A percentile compares a stretch with the other conserved stretches of the same genome.
These are phyloP conservation scores for Grapholita molesta DNA, from an alignment of 1,140 invertebrate genomes.

Conservation along the genomic window DNA sequence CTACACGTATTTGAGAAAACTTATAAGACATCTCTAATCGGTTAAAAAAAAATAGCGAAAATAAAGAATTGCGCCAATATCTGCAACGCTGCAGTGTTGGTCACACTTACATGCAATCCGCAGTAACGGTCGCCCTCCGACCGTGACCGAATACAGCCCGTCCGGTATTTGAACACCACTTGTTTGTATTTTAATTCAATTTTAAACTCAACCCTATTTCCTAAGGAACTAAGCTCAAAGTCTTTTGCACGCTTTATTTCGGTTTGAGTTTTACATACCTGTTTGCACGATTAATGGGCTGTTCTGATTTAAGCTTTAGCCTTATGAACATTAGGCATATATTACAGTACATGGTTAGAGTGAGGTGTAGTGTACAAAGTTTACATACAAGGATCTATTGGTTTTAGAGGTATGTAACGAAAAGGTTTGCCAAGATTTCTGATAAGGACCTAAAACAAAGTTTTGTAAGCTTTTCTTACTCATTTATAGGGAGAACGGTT, in stretches of 20 bases:
- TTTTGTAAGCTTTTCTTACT: too few species aligned
- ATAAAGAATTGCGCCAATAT: neutral
- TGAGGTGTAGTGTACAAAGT: neutral
- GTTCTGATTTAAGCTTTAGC: neutral
- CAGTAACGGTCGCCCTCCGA: constrained; percentile 12
- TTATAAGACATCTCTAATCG: too few species aligned
- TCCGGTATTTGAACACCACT: neutral
- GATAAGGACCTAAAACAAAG: neutral
- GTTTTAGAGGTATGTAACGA: neutral
- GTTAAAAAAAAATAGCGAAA: too few species aligned
- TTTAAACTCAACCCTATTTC: neutral
- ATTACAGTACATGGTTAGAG: neutral
- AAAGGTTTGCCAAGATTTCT: neutral
- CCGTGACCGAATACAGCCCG: constrained; percentile 11
- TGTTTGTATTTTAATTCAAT: neutral
- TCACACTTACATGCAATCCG: neutral
- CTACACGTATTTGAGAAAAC: too few species aligned
- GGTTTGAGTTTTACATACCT: neutral
- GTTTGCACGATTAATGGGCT: neutral
- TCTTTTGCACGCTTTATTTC: neutral
- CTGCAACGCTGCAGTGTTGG: neutral
- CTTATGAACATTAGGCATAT: neutral
- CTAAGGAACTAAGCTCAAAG: neutral
- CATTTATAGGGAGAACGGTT: too few species aligned
- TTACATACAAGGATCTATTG: neutral